phyloP scores from a whole-genome alignment of 2,888 invertebrate species.

The Drosophila rellima region DNA sequence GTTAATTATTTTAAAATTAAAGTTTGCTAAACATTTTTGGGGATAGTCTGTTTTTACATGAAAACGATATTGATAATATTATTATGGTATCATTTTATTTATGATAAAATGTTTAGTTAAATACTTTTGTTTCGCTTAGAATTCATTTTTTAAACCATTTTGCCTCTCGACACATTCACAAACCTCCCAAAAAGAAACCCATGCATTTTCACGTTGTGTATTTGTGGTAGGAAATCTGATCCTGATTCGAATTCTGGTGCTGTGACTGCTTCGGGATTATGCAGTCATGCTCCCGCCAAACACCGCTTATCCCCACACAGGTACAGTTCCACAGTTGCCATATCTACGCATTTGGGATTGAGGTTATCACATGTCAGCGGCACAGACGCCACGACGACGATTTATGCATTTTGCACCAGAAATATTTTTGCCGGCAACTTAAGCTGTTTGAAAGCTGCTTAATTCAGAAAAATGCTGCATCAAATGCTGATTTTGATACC shows the following conservation, averaged over 20 bases:
- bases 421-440: slow-evolving; percentile 31
- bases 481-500: neutral
- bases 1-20: neutral
- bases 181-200: slow-evolving; percentile 26
- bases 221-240: slow-evolving; percentile 40
- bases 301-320: slow-evolving; percentile 2
- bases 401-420: slow-evolving; percentile 44
- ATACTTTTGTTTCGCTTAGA: neutral
- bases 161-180: slow-evolving; percentile 10
- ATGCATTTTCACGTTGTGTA: slow-evolving; percentile 49
- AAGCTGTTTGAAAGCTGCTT: slow-evolving; percentile 27
- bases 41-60: no score
- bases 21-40: neutral
- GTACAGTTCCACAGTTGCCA: slow-evolving; percentile 49
- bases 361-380: slow-evolving; percentile 68
- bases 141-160: neutral
- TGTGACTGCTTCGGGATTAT: slow-evolving; percentile 55
- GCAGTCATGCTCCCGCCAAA: slow-evolving; percentile 42
- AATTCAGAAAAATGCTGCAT: slow-evolving; percentile 17
- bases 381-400: slow-evolving; percentile 54
- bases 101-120: neutral
- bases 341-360: slow-evolving; percentile 64
- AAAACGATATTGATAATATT: no score
- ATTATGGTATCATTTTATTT: no score
- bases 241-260: neutral